These are phyloP conservation scores for Pseudochirops corinnae DNA, from an alignment of 2,797 vertebrate genomes.

Conservation along the genomic window DNA sequence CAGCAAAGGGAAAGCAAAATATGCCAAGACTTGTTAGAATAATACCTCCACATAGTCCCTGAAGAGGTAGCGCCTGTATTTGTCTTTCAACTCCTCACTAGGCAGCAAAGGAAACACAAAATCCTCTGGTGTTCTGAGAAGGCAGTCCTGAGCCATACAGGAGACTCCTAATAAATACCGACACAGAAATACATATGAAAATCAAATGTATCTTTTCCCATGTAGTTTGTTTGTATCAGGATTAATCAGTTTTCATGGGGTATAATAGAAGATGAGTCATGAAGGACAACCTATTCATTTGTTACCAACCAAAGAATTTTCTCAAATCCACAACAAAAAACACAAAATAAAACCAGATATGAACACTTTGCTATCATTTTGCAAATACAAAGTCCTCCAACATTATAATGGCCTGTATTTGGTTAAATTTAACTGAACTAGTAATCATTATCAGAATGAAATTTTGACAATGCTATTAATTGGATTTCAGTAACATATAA, in stretches of 20 bases:
- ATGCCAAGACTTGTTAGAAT: background rate
- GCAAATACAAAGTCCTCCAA: background rate
- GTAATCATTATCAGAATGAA: background rate
- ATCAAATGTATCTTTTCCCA: constrained; percentile 21
- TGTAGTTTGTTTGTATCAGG: background rate
- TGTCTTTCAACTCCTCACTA: constrained; percentile 97
- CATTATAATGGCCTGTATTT: background rate
- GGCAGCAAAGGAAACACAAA: constrained; percentile 97
- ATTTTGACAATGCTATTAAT: background rate
- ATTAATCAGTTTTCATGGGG: background rate
- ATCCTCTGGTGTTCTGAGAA: constrained; percentile 96
- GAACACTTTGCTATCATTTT: background rate
- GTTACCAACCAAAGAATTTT: background rate
- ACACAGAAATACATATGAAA: background rate
- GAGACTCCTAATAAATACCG: constrained; percentile 90
- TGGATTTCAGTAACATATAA: background rate
- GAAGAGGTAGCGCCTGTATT: constrained; percentile 99
- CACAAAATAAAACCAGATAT: background rate
- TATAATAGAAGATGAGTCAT: background rate
- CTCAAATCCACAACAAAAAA: background rate
- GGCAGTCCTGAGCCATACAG: constrained; percentile 99
- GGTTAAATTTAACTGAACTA: background rate
- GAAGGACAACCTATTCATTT: background rate
- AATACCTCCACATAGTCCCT: constrained; percentile 98
- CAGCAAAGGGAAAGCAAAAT: background rate